Evolutionary conservation across 1,140 invertebrate genomes (phyloP).

Genomic region (Odontomachus brunneus): DNA sequence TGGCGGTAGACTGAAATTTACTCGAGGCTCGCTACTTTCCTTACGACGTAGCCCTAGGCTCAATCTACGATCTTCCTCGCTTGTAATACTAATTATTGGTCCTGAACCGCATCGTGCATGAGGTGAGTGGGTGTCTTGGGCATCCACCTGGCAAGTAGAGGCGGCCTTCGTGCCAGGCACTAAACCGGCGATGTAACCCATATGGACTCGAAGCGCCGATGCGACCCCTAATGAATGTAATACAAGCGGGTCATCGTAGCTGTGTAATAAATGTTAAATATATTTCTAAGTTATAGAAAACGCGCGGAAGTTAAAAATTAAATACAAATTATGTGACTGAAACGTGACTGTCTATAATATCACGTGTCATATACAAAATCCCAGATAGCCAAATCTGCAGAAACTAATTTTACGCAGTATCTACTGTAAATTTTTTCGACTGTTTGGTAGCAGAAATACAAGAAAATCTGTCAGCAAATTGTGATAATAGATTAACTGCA

Average conservation of each 20-base stretch:
- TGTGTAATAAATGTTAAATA: constrained; percentile 33
- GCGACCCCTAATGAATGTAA: constrained; percentile 86
- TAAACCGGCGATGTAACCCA: constrained; percentile 89
- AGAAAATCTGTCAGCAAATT: too few species aligned
- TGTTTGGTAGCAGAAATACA: too few species aligned
- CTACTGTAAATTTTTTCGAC: too few species aligned
- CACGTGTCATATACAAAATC: not conserved
- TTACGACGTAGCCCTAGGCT: constrained; percentile 80
- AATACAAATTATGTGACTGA: constrained; percentile 14
- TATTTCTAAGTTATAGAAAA: constrained; percentile 20
- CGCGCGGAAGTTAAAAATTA: not conserved
- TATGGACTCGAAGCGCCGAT: constrained; percentile 89
- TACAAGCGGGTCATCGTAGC: not conserved
- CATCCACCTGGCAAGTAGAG: constrained; percentile 82
- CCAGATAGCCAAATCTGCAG: too few species aligned
- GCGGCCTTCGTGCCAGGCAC: constrained; percentile 87
- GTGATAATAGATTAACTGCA: too few species aligned
- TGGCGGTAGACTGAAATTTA: constrained; percentile 88
- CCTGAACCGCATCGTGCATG: constrained; percentile 83
- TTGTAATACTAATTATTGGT: constrained; percentile 84
- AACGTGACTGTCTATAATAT: not conserved
- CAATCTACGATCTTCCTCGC: constrained; percentile 82
- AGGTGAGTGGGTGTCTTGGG: constrained; percentile 82
- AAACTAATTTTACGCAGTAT: too few species aligned
- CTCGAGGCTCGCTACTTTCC: constrained; percentile 85